Conservation (phyloP, 2,113 vertebrate species). For the Aplodontia rufa region DNA sequence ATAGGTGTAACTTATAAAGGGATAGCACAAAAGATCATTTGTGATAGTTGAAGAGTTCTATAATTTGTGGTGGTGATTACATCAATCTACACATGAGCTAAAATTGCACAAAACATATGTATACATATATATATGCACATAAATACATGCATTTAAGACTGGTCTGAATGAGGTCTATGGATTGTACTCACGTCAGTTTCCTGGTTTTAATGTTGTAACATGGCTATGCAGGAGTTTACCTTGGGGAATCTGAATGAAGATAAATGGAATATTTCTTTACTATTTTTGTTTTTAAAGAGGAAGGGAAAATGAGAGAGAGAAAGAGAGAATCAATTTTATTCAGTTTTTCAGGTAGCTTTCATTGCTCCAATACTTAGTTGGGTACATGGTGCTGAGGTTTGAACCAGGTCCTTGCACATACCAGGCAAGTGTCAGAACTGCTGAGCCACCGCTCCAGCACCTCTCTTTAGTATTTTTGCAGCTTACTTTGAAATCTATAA, state of each 20-base stretch:
- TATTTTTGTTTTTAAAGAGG: neutral
- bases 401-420: too few relatives aligned
- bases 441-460: too few relatives aligned
- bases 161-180: neutral
- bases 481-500: neutral
- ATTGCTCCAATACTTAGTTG: too few relatives aligned
- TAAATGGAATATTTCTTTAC: neutral
- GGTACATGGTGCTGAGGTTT: too few relatives aligned
- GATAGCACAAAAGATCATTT: neutral
- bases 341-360: too few relatives aligned
- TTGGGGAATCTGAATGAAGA: neutral
- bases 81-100: neutral
- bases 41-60: neutral
- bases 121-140: neutral
- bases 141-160: neutral
- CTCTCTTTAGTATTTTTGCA: neutral
- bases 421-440: too few relatives aligned
- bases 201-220: neutral
- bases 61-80: neutral
- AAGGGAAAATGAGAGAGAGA: too few relatives aligned
- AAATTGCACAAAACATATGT: neutral
- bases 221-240: neutral
- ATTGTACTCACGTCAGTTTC: neutral
- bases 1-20: neutral
- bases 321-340: too few relatives aligned